Base-by-base conservation (phyloP, 2,888 invertebrate species). In the Fragum whitleyi region DNA sequence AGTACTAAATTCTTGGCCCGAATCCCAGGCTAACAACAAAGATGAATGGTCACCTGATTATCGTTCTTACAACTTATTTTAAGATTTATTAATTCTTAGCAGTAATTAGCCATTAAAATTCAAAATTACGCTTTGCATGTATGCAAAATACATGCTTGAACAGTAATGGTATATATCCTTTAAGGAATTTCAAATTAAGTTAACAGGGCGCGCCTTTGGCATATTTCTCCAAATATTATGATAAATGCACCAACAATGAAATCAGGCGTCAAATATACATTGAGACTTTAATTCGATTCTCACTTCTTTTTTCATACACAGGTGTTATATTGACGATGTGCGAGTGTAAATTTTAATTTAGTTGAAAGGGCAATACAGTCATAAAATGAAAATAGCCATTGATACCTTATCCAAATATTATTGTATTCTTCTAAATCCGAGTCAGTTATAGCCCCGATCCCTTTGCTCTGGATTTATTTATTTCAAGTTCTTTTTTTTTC, bases 361-460 rank as follows among this genome's bases (percentile, higher is more conserved):
- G 36, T 65, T 65, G 32, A 65, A 65, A 65, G 32, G 42, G 42
- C 65, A 16, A 21, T n/a, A 23, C 65, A 42, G 32, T 42, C 65
- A 42, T 23, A 65, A 65, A n/a, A 42, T 21, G 21, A 65, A 65
- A 39, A 39, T 23, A 36, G 2, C 32, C 39, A 16, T 42, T 26
- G 65, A 65, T 65, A 65, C 42, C 42, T 65, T 23, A 65, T 65
- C n/a, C 42, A 65, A 65, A 65, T 42, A 65, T 65, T 65, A 65
- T 65, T 65, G 65, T 65, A 65, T 65, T 65, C 16, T 59, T n/a
- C 2, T 39, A n/a, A 39, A 32, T 65, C n/a, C 65, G 19, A 65
- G 65, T 39, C 42, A 21, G 65, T 39, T 32, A 65, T 65, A 23
- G 28, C 23, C 42, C 65, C 23, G 14, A 14, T n/a, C 39, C 42